A percentile compares a stretch with the other conserved stretches of the same genome.
Conservation (phyloP, 2,797 vertebrate species). For the Danio choprae region DNA sequence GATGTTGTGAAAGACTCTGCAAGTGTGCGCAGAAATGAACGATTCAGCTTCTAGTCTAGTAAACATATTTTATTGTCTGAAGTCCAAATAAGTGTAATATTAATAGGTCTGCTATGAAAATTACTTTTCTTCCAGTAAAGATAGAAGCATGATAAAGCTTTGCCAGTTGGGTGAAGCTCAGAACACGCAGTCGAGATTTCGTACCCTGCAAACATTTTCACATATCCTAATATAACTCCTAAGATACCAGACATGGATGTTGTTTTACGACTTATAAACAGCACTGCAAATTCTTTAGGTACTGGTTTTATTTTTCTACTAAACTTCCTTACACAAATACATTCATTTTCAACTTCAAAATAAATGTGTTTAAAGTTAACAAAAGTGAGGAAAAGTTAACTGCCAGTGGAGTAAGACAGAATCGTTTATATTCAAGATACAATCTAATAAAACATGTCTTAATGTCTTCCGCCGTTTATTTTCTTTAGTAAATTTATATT, state of each 20-base stretch:
- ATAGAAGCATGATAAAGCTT: slow-evolving; percentile 25
- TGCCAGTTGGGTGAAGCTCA: slow-evolving; percentile 32
- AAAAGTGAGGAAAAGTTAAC: too few relatives aligned
- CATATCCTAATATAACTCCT: slow-evolving; percentile 4
- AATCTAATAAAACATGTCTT: slow-evolving; percentile 19
- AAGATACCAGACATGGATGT: not conserved
- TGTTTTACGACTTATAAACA: not conserved
- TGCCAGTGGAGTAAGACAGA: not conserved
- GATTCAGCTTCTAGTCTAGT: not conserved
- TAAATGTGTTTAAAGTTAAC: not conserved
- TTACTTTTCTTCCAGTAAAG: slow-evolving; percentile 34
- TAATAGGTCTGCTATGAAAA: slow-evolving; percentile 34
- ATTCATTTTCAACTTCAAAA: not conserved
- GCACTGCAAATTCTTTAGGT: not conserved
- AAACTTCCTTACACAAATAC: not conserved
- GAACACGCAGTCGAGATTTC: not conserved
- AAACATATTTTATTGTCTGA: slow-evolving; percentile 10
- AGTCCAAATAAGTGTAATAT: slow-evolving; percentile 27
- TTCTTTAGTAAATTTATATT: not conserved
- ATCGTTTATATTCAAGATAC: not conserved
- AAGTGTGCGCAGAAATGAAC: slow-evolving; percentile 2
- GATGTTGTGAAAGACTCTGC: not conserved
- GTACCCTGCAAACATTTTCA: not conserved
- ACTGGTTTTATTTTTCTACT: not conserved
- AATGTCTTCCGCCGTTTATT: not conserved